Base-by-base conservation (phyloP, 2,888 invertebrate genomes). In the Yponomeuta evonymella region DNA sequence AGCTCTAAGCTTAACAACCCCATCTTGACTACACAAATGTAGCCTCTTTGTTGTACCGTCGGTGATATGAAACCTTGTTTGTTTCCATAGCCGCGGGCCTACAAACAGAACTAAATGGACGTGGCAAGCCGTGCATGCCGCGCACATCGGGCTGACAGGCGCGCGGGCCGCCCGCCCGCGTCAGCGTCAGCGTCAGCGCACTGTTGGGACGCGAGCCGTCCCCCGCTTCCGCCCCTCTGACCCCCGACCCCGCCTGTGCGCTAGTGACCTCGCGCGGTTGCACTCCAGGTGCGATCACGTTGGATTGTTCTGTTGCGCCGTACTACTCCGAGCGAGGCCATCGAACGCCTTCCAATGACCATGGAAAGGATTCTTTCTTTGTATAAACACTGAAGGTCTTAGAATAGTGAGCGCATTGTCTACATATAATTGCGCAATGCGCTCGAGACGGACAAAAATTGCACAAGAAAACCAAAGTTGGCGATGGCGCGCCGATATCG, bases 141-240 rank as follows among this genome's bases (percentile, higher is more conserved):
- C 73, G 71, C 71, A 67, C 71, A 23, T 23, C 1, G 51, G 51
- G 51, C 15, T 58, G 51, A 29, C 70, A 29, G 64, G 64, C 29
- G 29, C 64, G 2, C 23, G 29, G 29, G 10, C 10, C 23, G 30
- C 29, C 63, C 23, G n/a, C 1, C 64, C 30, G 64, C 29, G 64
- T 58, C 51, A 58, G 51, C 51, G 51, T 58, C 51, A 58, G 51
- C 12, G 51, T 58, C 51, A 58, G 51, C 15, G 51, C 51, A 8
- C 2, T 58, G 51, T 15, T 58, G 51, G 51, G 3, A 15, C 51
- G 15, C 51, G 51, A 58, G 15, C 64, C 64, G 3, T 8, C 64
- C 23, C 64, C 63, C 23, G 12, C 63, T 9, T 4, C 2, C 64
- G n/a, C 23, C 64, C 64, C 29, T 2, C 64, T 23, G 29, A 64